phyloP scores from a whole-genome alignment of 2,888 invertebrate genomes.

The Netelia fuscicornis region DNA sequence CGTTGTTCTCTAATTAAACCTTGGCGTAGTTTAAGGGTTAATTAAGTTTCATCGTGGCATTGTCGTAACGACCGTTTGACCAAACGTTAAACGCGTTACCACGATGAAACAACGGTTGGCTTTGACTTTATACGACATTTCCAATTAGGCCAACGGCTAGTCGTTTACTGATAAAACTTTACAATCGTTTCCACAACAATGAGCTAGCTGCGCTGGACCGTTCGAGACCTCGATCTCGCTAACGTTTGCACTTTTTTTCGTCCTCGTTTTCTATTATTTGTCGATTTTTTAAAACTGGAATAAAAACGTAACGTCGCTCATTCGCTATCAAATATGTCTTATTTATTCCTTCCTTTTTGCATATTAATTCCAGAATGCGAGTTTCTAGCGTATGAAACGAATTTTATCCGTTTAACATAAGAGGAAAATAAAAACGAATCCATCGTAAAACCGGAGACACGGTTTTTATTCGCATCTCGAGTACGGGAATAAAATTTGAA shows the following conservation, averaged over 20 bases:
- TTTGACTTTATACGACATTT: slow-evolving; percentile 32
- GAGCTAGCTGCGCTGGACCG: neutral
- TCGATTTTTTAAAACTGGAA: too few species aligned
- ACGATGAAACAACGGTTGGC: slow-evolving; percentile 20
- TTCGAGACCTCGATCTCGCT: neutral
- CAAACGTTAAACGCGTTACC: slow-evolving; percentile 22
- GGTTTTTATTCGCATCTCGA: neutral
- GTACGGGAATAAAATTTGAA: neutral
- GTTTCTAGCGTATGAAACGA: neutral
- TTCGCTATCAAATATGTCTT: too few species aligned
- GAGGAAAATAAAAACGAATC: neutral
- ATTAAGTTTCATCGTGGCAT: neutral
- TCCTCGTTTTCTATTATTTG: neutral
- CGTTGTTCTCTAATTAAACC: neutral
- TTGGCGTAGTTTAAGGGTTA: neutral
- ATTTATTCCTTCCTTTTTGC: neutral
- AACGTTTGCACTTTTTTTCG: neutral
- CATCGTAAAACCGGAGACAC: neutral
- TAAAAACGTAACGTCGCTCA: too few species aligned
- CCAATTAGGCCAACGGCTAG: slow-evolving; percentile 36
- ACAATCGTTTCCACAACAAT: slow-evolving; percentile 29
- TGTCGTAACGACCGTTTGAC: slow-evolving; percentile 24
- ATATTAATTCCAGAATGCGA: neutral
- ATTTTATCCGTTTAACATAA: neutral
- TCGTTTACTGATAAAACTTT: slow-evolving; percentile 49